Base-by-base conservation (phyloP, 2,797 vertebrate genomes). In the Florisuga fusca region DNA sequence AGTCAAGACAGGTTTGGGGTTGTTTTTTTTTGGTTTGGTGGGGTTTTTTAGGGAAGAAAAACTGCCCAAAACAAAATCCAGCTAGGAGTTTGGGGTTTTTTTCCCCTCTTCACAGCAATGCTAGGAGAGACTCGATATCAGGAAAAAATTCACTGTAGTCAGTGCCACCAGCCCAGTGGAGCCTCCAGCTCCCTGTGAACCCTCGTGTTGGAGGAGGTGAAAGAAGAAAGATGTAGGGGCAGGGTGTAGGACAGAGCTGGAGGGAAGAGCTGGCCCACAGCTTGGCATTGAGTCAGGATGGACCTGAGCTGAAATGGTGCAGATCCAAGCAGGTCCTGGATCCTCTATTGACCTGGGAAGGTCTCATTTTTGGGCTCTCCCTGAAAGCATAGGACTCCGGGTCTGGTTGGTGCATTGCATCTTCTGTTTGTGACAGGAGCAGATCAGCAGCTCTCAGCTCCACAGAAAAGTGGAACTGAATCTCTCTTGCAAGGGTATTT, bases 101-200 rank as follows among this genome's bases (percentile, higher is more conserved):
- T 7, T 1, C 13, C 18, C 7, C 10, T 59, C 22, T 64, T 64
- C 34, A 8, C 21, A 53, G 51, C 16, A 9, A 43, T 61, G 12
- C 18, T 29, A 63, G 38, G 48, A 74, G n/a, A 34, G 21, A n/a
- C 34, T 33, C 43, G 61, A 38, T 29, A 26, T 23, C 17, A 33
- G n/a, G 38, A 55, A 41, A 29, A 41, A 63, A 27, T 53, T 74
- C 36, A 34, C 12, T 41, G n/a, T 50, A 57, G 11, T 36, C 48
- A 66, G 21, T 0, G 1, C 6, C n/a, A 34, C 50, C 33, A 63
- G 63, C n/a, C 45, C 21, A 22, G 0, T 11, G 20, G n/a, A 55
- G 26, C 68, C 36, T 80, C 27, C 57, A 46, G 50, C 23, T 64
- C 58, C 6, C 2, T 5, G 25, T 25, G 34, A 45, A 25, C 50